Conservation (phyloP, 2,113 vertebrate species). For the Piprites chloris region DNA sequence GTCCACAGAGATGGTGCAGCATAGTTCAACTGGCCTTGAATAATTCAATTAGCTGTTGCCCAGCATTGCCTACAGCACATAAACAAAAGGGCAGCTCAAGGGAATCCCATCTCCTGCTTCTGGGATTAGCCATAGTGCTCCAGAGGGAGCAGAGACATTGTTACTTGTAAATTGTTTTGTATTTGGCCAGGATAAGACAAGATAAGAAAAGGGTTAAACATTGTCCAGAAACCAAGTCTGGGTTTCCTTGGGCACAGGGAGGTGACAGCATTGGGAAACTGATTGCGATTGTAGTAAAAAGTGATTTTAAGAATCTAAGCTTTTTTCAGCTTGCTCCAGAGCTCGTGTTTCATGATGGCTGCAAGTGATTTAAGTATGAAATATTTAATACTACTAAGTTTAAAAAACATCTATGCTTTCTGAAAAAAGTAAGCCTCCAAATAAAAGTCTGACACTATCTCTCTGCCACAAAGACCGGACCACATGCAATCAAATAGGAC, state of each 20-base stretch:
- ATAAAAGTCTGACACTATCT: not conserved
- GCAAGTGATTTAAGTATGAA: not conserved
- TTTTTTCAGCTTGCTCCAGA: not conserved
- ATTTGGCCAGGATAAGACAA: not conserved
- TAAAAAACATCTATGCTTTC: not conserved
- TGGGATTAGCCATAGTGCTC: not conserved
- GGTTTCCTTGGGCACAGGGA: not conserved
- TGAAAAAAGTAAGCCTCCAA: not conserved
- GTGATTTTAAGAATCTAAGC: not conserved
- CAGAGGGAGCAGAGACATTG: not conserved
- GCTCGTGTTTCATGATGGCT: not conserved
- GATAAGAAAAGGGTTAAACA: conserved; percentile 18
- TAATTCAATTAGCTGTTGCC: not conserved
- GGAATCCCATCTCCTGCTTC: not conserved
- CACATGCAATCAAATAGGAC: not conserved
- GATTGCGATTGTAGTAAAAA: not conserved
- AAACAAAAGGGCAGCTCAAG: not conserved
- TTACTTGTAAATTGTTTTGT: not conserved
- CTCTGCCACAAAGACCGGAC: not conserved
- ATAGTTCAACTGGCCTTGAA: not conserved
- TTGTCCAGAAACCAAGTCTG: not conserved
- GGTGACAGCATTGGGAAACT: not conserved
- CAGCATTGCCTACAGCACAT: not conserved
- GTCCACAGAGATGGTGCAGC: not conserved
- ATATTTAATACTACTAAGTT: not conserved